Evolutionary conservation across 2,888 invertebrate species (phyloP), one percentile per base, ranked within the genome.

Genomic region (Ommatoiulus sabulosus): DNA sequence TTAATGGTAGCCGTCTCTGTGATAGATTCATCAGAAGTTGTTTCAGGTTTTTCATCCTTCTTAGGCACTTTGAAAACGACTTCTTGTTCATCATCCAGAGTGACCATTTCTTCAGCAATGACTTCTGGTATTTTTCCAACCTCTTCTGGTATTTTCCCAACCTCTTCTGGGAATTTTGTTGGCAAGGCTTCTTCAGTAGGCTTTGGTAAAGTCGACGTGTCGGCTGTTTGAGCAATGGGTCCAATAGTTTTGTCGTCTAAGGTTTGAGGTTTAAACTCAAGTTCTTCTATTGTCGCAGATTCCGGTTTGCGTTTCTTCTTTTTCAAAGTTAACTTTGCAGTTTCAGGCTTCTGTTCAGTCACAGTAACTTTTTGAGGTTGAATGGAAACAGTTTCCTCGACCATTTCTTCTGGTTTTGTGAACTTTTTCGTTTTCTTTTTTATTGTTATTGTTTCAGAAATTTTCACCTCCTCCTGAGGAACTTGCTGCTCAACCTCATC

Each of bases 1-100:
- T 89, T 89, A 44, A 88, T 57, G 57, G 86, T 86, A 12, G 86
- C 86, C 1, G 92, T 92, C 90, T 92, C 92, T 72, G 93, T 92
- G 84, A 92, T 92, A 89, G 92, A 92, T 46, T 93, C 92, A 89
- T 94, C 92, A 92, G 90, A 92, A 88, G 52, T 92, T 92, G 87
- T 92, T 92, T 86, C 91, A 91, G 92, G 92, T 89, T 92, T 90
- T 89, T 93, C 93, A 57, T 57, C 43, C 44, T 48, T 87, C 90
- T 91, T 92, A 92, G 5, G 93, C 93, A 57, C 10, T 43, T 35
- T 35, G 10, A 46, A 20, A 17, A 63, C 87, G 12, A 35, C 89
- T 86, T 86, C 80, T 8, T 87, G 87, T 8, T 2, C 17, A 7
- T 89, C 80, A 43, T 87, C 46, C 17, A 85, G 24, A 24, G 48